Conservation (phyloP, 53 echinoderm and acorn worm genomes). For the Stichopus horrens region DNA sequence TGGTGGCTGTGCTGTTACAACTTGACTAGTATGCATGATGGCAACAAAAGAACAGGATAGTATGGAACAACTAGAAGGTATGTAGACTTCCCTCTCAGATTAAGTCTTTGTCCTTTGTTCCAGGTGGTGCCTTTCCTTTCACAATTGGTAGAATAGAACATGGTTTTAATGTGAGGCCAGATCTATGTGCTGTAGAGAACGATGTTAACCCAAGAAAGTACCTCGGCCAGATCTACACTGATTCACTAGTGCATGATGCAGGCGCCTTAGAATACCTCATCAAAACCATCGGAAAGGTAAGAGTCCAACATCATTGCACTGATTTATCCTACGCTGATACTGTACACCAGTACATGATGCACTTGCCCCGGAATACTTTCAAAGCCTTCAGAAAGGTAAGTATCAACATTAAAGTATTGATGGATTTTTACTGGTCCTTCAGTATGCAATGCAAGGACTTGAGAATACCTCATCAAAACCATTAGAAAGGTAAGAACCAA, state of each 20-base stretch:
- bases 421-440: conserved; percentile 60
- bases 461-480: conserved; percentile 76
- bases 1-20: too few species aligned
- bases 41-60: too few species aligned
- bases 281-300: conserved; percentile 87
- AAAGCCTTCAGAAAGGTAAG: conserved; percentile 84
- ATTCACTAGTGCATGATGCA: conserved; percentile 86
- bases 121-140: conserved; percentile 93
- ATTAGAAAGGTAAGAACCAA: conserved; percentile 78
- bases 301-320: conserved; percentile 64
- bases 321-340: conserved; percentile 80
- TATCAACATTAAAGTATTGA: neutral
- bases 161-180: conserved; percentile 93
- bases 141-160: conserved; percentile 97
- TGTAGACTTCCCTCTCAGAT: neutral
- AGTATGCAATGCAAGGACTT: conserved; percentile 76
- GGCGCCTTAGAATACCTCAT: conserved; percentile 83
- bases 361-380: conserved; percentile 78
- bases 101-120: neutral
- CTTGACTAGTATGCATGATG: too few species aligned
- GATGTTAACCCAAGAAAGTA: conserved; percentile 87
- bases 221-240: conserved; percentile 88
- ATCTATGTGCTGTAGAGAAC: conserved; percentile 93
- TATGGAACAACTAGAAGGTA: too few species aligned
- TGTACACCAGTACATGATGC: conserved; percentile 84